Evolutionary conservation across 64 coral and sea anemone genomes (phyloP), one percentile per base, ranked within the genome.

Genomic region (Dendrophyllia cribrosa): DNA sequence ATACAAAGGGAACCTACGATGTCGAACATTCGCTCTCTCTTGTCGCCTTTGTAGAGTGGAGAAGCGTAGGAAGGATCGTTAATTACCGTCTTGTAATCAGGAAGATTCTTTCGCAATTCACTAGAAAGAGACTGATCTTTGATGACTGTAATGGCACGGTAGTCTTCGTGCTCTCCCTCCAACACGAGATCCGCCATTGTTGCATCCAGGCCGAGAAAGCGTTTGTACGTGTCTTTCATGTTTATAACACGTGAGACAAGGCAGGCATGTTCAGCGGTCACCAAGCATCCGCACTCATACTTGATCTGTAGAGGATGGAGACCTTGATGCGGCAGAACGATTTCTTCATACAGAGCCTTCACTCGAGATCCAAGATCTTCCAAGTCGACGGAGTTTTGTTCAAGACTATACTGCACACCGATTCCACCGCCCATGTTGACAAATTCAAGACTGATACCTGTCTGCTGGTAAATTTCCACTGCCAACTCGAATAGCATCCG

Each of bases 391-490:
- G 44, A 10, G 11, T 86, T 19, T 17, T 86, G 21, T 11, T 86
- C 62, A 51, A 43, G 82, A 8, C 17, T 7, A 16, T 86, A 86
- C 44, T 65, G 46, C 19, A 86, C 67, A 20, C 62, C 82, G 2
- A 86, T 86, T 2, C 82, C 82, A 52, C 82, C 82, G 14, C 82
- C 82, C 62, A 86, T n/a, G 23, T 86, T 51, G 9, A 86, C 61
- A 17, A 86, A 70, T 24, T 86, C 82, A 51, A 69, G 21, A 13
- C 24, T 23, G 11, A 86, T 47, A 16, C 59, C 61, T 23, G 67
- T 65, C 64, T 67, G 15, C 59, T n/a, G 19, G 15, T 61, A 17
- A 20, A 86, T 63, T 69, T 86, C 82, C 9, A 86, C 82, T 9
- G 82, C 82, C 3, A 86, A n/a, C 43, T 23, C 10, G 14, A 86